Evolutionary conservation across 2,888 invertebrate genomes (phyloP), one percentile per base, ranked within the genome.

Genomic region (Pammene fasciana): DNA sequence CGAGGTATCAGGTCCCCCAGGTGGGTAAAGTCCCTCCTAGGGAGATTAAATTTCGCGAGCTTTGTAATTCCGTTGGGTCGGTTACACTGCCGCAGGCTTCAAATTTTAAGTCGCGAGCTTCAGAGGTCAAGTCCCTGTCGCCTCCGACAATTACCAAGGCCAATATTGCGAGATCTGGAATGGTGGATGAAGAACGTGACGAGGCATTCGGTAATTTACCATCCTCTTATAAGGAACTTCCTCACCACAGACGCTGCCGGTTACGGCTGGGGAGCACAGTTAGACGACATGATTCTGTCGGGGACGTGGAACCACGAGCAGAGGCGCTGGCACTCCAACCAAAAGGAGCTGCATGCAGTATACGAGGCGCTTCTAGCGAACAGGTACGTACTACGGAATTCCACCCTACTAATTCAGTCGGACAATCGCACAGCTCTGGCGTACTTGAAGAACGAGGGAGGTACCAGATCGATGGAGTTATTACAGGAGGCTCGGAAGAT

Each of bases 241-340:
- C 57, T 74, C 5, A 26, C 67, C 6, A 72, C 73, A 11, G 72
- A 71, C 54, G 73, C 71, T 0, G 65, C 73, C 11, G 59, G 71
- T n/a, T n/a, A 10, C 11, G 73, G 65, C 1, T 73, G 73, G 72
- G 72, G 73, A 36, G 67, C 67, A 18, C 46, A 71, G 14, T 16
- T 54, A 45, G n/a, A 65, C 65, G 45, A 45, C 7, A 26, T 34
- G 1, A 8, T 8, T 14, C 0, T 60, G 10, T 26, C 46, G 5
- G 60, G 60, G 9, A 26, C 6, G 9, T 60, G 60, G 60, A 34
- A 0, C 34, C 2, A n/a, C n/a, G 14, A 36, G 34, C 14, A 60
- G 7, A 14, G 9, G 1, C 2, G n/a, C 14, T 36, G n/a, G 26
- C 60, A 60, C 60, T 46, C n/a, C 43, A 59, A 59, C 45, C 43